Evolutionary conservation across 1,140 invertebrate species (phyloP).

Genomic region (Drosophila lacteicornis): DNA sequence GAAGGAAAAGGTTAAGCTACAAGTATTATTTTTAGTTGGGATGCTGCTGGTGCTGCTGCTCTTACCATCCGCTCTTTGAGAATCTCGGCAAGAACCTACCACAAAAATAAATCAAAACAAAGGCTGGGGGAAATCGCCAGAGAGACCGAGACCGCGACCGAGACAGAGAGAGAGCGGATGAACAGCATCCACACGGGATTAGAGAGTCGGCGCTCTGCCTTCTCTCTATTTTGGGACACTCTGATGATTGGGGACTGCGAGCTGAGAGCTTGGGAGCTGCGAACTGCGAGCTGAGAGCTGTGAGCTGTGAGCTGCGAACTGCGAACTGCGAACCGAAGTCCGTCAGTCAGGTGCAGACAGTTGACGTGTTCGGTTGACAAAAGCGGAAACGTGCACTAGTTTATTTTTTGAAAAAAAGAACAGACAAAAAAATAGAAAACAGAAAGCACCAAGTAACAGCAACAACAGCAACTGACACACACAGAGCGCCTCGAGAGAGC

Average conservation of each 20-base stretch:
- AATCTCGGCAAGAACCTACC: slow-evolving; percentile 72
- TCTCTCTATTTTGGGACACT: slow-evolving; percentile 44
- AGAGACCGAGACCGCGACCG: background rate
- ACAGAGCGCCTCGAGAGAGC: slow-evolving; percentile 15
- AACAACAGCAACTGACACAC: slow-evolving; percentile 34
- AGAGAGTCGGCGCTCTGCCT: slow-evolving; percentile 50
- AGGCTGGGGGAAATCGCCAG: slow-evolving; percentile 13
- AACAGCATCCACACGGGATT: slow-evolving; percentile 71
- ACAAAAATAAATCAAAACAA: slow-evolving; percentile 81
- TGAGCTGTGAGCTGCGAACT: slow-evolving; percentile 17
- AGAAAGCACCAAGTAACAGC: slow-evolving; percentile 7
- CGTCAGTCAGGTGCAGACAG: slow-evolving; percentile 84
- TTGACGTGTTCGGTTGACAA: slow-evolving; percentile 84
- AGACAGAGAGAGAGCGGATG: slow-evolving; percentile 21
- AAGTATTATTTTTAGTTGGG: slow-evolving; percentile 55
- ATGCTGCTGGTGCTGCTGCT: slow-evolving; percentile 7
- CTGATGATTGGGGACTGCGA: slow-evolving; percentile 18
- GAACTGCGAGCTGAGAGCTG: slow-evolving; percentile 26
- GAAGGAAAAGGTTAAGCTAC: slow-evolving; percentile 47
- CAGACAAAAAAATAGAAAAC: background rate
- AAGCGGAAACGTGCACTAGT: slow-evolving; percentile 62
- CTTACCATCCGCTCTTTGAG: slow-evolving; percentile 64
- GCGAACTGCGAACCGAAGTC: slow-evolving; percentile 27
- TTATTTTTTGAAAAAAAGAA: slow-evolving; percentile 24
- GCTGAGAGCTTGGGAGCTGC: slow-evolving; percentile 22